phyloP scores from a whole-genome alignment of 2,888 invertebrate genomes.

The Hirtodrosophila duncani region DNA sequence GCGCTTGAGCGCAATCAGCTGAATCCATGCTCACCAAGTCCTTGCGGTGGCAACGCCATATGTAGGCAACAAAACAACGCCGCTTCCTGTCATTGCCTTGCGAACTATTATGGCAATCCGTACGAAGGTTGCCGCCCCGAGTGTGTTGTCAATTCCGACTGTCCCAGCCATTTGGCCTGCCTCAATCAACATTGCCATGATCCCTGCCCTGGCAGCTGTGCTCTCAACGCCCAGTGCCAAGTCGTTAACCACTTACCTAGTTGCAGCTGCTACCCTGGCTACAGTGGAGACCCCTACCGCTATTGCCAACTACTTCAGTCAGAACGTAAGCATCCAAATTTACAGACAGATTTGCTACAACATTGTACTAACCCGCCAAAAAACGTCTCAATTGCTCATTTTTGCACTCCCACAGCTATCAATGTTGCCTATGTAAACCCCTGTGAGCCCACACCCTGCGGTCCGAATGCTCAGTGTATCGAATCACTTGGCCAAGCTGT shows the following conservation, averaged over 20 bases:
- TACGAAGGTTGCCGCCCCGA: slow-evolving; percentile 86
- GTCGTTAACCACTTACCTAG: slow-evolving; percentile 89
- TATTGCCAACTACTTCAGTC: slow-evolving; percentile 74
- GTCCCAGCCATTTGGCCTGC: slow-evolving; percentile 84
- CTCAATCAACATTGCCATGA: slow-evolving; percentile 85
- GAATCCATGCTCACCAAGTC: slow-evolving; percentile 83
- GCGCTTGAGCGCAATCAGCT: slow-evolving; percentile 66
- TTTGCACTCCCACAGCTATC: slow-evolving; percentile 27
- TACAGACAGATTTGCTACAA: background rate
- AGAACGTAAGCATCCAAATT: slow-evolving; percentile 74
- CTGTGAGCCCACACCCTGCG: slow-evolving; percentile 88
- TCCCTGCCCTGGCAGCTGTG: slow-evolving; percentile 89
- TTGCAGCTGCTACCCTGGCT: slow-evolving; percentile 83
- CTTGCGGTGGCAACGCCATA: slow-evolving; percentile 83
- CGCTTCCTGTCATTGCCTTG: slow-evolving; percentile 84
- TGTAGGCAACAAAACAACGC: slow-evolving; percentile 78
- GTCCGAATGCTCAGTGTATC: slow-evolving; percentile 85
- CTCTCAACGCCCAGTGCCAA: slow-evolving; percentile 85
- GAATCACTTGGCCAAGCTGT: slow-evolving; percentile 82
- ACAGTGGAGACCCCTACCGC: slow-evolving; percentile 85
- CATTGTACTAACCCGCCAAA: slow-evolving; percentile 42
- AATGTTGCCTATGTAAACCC: slow-evolving; percentile 80
- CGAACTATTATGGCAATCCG: slow-evolving; percentile 83
- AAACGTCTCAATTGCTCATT: slow-evolving; percentile 32
- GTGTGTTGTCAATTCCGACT: slow-evolving; percentile 85